Evolutionary conservation across 2,797 vertebrate species (phyloP).

Genomic region (Molothrus aeneus): DNA sequence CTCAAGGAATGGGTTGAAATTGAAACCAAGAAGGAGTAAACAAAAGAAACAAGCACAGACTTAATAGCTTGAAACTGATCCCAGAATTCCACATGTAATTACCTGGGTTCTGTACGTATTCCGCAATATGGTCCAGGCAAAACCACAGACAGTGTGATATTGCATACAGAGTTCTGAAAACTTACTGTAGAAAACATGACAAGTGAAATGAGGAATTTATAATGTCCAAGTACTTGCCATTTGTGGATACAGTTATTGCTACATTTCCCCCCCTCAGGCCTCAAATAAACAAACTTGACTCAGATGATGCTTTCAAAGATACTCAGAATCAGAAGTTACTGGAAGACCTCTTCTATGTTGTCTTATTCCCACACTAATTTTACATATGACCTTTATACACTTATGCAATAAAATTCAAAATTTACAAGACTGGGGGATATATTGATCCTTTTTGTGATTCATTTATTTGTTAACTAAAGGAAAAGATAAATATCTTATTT

Average conservation of each 20-base stretch:
- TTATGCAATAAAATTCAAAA: background rate
- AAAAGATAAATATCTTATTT: background rate
- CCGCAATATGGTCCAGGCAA: background rate
- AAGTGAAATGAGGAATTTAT: background rate
- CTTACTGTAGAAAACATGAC: background rate
- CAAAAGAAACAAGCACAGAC: background rate
- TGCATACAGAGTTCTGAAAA: background rate
- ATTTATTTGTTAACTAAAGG: background rate
- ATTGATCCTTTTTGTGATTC: background rate
- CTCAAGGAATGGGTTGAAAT: background rate
- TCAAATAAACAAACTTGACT: conserved; percentile 25
- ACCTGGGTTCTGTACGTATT: background rate
- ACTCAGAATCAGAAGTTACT: background rate
- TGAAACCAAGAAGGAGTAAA: background rate
- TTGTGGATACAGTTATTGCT: background rate
- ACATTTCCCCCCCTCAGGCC: background rate
- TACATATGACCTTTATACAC: background rate
- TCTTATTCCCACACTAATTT: conserved; percentile 27
- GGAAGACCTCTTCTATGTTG: background rate
- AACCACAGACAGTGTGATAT: background rate
- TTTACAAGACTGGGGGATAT: background rate
- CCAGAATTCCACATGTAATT: background rate
- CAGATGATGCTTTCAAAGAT: background rate
- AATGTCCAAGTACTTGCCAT: background rate
- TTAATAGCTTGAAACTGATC: background rate